Evolutionary conservation across 2,888 invertebrate species (phyloP), one percentile per base, ranked within the genome.

Genomic region (Spicauda simplicius): DNA sequence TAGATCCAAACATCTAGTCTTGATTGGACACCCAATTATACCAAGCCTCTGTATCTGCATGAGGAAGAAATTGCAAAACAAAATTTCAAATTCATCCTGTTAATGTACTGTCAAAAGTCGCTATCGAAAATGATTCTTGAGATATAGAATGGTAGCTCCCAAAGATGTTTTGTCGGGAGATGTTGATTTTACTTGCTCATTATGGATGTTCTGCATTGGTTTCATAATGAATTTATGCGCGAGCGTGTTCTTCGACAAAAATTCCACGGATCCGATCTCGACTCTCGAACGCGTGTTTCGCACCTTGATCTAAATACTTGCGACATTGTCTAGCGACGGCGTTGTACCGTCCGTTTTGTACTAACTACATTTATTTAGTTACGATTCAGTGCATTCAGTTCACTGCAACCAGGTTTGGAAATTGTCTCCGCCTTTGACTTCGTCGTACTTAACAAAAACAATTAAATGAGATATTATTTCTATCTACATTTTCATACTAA

Each of bases 251-350:
- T 86, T 87, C 86, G 82, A 85, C 85, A 85, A 88, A 90, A 89
- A 91, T 87, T 86, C 88, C 87, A 83, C 86, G 81, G 85, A 85
- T 85, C 86, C 85, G 84, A 86, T 90, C 88, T 88, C 88, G 82
- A 85, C 87, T 89, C 88, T 87, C 87, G 88, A 87, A 84, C 88
- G 88, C 90, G 87, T 86, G 88, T 88, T 89, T 90, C 87, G 87
- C 91, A 91, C 92, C 92, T 93, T 93, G 92, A 93, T 92, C 92
- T 92, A 91, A 92, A 93, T 93, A 90, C 90, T 88, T 90, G 86
- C 86, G 90, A 91, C 90, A 91, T 90, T 89, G 90, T 92, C 86
- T 87, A 84, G 86, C 82, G 78, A 81, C 83, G 81, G 81, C 84
- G 82, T 80, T 82, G 78, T 81, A 78, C 80, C 85, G 81, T 83